Conservation (phyloP, 1,140 invertebrate species). For the Goniozus legneri region DNA sequence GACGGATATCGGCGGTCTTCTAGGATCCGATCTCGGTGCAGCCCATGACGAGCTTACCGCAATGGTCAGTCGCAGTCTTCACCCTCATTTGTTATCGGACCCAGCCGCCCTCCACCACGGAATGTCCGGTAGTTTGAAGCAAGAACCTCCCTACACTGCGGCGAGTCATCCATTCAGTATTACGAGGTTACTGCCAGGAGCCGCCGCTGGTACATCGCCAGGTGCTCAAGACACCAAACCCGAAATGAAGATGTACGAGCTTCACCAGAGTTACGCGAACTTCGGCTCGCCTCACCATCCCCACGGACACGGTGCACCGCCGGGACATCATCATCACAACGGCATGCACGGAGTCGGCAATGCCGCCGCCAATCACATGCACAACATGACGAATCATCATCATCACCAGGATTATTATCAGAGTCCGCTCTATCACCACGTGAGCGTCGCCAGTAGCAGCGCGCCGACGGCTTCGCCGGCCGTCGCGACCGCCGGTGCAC, state of each 20-base stretch:
- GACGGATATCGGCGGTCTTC: slow-evolving; percentile 47
- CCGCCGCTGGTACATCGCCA: slow-evolving; percentile 65
- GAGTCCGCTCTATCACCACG: slow-evolving; percentile 69
- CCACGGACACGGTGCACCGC: slow-evolving; percentile 36
- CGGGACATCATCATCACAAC: slow-evolving; percentile 45
- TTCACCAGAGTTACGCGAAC: slow-evolving; percentile 52
- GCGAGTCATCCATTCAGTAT: slow-evolving; percentile 91
- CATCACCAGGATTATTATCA: slow-evolving; percentile 82
- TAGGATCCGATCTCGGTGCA: slow-evolving; percentile 52
- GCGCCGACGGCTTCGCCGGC: slow-evolving; percentile 26
- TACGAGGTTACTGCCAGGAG: slow-evolving; percentile 81
- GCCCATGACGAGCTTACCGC: slow-evolving; percentile 64
- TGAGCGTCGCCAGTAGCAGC: slow-evolving; percentile 61
- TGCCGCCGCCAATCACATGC: slow-evolving; percentile 61
- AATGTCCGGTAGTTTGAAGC: slow-evolving; percentile 66
- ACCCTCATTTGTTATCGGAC: slow-evolving; percentile 56
- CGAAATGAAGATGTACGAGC: slow-evolving; percentile 78
- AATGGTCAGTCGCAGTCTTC: slow-evolving; percentile 64
- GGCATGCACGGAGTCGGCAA: slow-evolving; percentile 60
- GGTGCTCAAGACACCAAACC: slow-evolving; percentile 56
- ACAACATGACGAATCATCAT: slow-evolving; percentile 58
- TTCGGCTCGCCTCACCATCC: slow-evolving; percentile 44
- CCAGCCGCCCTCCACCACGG: slow-evolving; percentile 63
- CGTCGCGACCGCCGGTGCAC: slow-evolving; percentile 56
- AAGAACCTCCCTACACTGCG: slow-evolving; percentile 73